Evolutionary conservation across 2,797 vertebrate genomes (phyloP).

Genomic region (Sebastes flavidus): DNA sequence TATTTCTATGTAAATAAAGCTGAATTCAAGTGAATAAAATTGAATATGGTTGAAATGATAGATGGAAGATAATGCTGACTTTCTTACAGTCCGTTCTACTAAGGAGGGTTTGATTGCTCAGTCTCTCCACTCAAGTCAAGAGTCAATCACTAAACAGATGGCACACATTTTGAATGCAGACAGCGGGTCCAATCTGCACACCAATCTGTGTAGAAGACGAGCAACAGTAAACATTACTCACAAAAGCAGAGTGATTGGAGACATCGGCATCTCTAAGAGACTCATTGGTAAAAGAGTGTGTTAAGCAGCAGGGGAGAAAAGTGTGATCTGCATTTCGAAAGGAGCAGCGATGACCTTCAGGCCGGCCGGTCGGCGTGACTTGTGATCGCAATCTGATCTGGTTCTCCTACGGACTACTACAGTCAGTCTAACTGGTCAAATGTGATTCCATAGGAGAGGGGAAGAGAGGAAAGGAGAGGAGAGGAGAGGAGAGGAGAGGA

Average conservation of each 20-base stretch:
- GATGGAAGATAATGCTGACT: background rate
- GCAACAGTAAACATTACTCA: constrained; percentile 21
- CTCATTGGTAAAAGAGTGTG: constrained; percentile 3
- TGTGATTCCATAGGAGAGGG: background rate
- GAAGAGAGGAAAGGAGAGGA: background rate
- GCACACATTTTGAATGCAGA: constrained; percentile 25
- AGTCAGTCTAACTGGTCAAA: background rate
- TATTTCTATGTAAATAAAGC: background rate
- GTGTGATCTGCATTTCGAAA: constrained; percentile 20
- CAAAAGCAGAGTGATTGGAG: constrained; percentile 10
- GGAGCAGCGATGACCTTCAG: constrained; percentile 19
- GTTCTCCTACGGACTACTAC: background rate
- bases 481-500: background rate
- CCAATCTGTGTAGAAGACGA: constrained; percentile 9
- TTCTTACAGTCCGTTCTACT: background rate
- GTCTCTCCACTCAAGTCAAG: constrained; percentile 14
- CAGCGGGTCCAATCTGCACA: constrained; percentile 13
- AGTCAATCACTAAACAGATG: constrained; percentile 32
- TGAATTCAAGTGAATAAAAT: background rate
- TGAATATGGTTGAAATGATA: background rate
- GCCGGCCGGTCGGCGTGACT: background rate
- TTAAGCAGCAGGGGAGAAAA: background rate
- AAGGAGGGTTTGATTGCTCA: background rate
- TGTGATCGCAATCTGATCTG: constrained; percentile 17
- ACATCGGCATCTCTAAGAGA: constrained; percentile 8